phyloP scores from a whole-genome alignment of 1,140 invertebrate species.

The Drosophila ananassae region DNA sequence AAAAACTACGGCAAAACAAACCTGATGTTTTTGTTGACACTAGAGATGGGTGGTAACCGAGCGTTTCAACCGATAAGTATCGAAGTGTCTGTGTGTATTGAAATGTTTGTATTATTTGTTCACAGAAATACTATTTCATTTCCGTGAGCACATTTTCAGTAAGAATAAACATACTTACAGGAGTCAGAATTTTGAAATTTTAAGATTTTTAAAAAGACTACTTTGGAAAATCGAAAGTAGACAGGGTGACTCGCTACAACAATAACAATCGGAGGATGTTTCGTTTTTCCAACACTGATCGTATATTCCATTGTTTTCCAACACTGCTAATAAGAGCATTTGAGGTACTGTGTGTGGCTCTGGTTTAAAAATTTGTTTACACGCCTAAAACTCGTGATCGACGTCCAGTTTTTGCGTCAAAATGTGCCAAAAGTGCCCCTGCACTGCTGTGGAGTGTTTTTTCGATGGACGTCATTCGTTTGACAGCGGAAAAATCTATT shows the following conservation, averaged over 20 bases:
- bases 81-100: too few relatives aligned
- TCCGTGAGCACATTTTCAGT: too few relatives aligned
- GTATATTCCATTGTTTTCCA: neutral
- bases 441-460: constrained; percentile 41
- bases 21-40: constrained; percentile 3
- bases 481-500: constrained; percentile 46
- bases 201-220: neutral
- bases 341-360: constrained; percentile 75
- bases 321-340: constrained; percentile 59
- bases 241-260: neutral
- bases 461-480: neutral
- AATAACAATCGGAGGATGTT: neutral
- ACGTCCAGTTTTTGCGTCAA: constrained; percentile 28
- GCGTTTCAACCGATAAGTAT: neutral
- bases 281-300: neutral
- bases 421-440: constrained; percentile 27
- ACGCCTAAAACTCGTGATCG: constrained; percentile 35
- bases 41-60: constrained; percentile 3
- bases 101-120: neutral
- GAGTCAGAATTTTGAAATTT: neutral
- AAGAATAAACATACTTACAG: too few relatives aligned
- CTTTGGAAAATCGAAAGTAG: neutral
- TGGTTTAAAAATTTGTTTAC: constrained; percentile 73
- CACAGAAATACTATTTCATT: too few relatives aligned
- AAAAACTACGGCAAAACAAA: neutral